These are phyloP conservation scores for Chlamydotis undulata DNA, from an alignment of 2,113 vertebrate species.

Conservation along the genomic window DNA sequence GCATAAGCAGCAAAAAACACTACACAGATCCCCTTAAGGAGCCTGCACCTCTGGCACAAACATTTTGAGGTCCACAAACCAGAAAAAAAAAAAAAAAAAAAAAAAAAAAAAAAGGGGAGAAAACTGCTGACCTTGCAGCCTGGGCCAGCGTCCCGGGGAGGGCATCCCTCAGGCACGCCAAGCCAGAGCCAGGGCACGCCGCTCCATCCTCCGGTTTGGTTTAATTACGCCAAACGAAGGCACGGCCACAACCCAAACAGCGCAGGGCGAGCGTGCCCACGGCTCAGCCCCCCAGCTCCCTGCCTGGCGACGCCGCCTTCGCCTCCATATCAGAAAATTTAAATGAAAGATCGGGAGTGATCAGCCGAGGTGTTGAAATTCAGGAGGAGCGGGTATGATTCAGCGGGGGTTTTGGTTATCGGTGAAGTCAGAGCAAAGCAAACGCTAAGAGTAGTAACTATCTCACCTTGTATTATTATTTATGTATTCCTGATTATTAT, in stretches of 20 bases:
- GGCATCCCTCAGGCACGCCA: not conserved
- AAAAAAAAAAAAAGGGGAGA: fast-evolving
- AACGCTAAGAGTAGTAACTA: slow-evolving; percentile 6
- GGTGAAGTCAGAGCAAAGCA: not conserved
- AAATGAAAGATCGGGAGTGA: not conserved
- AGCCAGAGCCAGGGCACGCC: not conserved
- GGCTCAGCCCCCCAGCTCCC: not conserved
- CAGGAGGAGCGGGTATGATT: slow-evolving; percentile 23
- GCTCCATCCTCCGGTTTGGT: not conserved
- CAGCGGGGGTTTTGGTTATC: not conserved
- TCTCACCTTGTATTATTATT: slow-evolving; percentile 50
- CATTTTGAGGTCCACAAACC: not conserved
- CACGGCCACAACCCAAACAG: not conserved
- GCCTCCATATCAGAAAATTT: not conserved
- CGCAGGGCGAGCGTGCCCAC: fast-evolving
- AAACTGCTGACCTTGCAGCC: not conserved
- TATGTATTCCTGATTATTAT: slow-evolving; percentile 53
- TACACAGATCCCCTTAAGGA: not conserved
- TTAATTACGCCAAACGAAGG: not conserved
- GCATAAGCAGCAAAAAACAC: not conserved
- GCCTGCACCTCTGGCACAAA: not conserved
- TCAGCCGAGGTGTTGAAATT: not conserved
- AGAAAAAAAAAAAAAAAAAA: not conserved
- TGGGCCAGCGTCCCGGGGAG: not conserved
- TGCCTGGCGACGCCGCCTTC: not conserved